These are phyloP conservation scores for Sphenopsis melanotis DNA, from an alignment of 2,797 vertebrate genomes.

Conservation along the genomic window DNA sequence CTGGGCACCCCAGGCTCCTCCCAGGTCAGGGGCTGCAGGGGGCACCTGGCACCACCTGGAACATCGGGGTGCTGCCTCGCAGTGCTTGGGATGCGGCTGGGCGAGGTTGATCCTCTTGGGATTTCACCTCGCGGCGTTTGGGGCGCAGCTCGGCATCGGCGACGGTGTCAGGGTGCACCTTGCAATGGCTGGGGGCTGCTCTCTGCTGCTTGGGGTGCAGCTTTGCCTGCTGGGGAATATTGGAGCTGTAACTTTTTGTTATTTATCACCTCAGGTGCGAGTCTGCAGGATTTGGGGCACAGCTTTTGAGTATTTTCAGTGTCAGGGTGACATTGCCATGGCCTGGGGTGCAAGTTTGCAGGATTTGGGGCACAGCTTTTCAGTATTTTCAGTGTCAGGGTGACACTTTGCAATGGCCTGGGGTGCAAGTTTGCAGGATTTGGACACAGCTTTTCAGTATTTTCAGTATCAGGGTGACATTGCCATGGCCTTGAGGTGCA, in stretches of 20 bases:
- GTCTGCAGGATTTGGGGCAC: background rate
- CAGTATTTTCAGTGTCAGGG: background rate
- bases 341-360: fast-evolving
- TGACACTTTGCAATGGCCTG: fast-evolving
- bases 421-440: too few species aligned
- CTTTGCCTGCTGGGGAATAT: fast-evolving
- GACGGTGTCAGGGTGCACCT: background rate
- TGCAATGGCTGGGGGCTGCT: fast-evolving
- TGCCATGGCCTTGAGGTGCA: background rate
- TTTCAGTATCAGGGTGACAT: too few species aligned
- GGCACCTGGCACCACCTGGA: background rate
- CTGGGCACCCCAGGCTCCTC: constrained; percentile 91
- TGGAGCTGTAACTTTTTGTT: background rate
- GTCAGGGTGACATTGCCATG: background rate
- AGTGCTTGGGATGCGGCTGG: fast-evolving
- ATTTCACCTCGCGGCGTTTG: fast-evolving
- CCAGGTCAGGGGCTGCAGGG: constrained; percentile 79
- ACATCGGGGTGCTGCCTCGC: background rate
- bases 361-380: background rate
- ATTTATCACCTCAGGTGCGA: fast-evolving
- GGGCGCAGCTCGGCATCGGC: background rate
- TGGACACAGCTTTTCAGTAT: background rate
- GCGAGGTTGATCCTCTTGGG: background rate
- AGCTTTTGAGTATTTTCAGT: background rate
- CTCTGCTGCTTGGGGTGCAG: background rate